Evolutionary conservation across 1,140 invertebrate species (phyloP).

Genomic region (Apis laboriosa): DNA sequence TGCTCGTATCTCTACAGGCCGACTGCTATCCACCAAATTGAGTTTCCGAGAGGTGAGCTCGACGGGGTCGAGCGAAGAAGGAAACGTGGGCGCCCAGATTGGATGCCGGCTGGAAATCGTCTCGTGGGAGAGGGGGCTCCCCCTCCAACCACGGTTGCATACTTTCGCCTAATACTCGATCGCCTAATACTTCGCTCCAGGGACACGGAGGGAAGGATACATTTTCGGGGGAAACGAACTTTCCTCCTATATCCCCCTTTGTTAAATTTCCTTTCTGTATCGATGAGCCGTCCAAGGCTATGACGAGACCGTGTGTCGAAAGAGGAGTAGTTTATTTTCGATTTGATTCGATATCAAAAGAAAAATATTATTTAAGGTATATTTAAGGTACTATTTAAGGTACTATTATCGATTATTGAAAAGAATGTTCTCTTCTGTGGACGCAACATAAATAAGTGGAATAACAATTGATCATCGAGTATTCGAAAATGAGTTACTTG

Average conservation of each 20-base stretch:
- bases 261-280: no score
- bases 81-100: slow-evolving; percentile 66
- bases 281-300: no score
- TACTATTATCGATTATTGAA: no score
- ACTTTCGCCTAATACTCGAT: slow-evolving; percentile 62
- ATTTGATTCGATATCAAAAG: no score
- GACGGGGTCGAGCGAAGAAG: slow-evolving; percentile 48
- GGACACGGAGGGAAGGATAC: slow-evolving; percentile 44
- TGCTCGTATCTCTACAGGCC: slow-evolving; percentile 32
- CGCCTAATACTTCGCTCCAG: slow-evolving; percentile 43
- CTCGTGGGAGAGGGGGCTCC: slow-evolving; percentile 58
- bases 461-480: no score
- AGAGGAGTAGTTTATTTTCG: no score
- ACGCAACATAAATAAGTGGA: no score
- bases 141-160: slow-evolving; percentile 53
- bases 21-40: slow-evolving; percentile 64
- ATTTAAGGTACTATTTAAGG: no score
- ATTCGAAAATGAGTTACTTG: no score
- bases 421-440: no score
- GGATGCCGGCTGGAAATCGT: slow-evolving; percentile 71
- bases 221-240: slow-evolving; percentile 34
- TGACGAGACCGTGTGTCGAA: no score
- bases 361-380: no score
- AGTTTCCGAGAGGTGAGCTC: slow-evolving; percentile 52
- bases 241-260: not conserved